These are phyloP conservation scores for Xylophagus ater DNA, from an alignment of 2,888 invertebrate genomes.

Conservation along the genomic window DNA sequence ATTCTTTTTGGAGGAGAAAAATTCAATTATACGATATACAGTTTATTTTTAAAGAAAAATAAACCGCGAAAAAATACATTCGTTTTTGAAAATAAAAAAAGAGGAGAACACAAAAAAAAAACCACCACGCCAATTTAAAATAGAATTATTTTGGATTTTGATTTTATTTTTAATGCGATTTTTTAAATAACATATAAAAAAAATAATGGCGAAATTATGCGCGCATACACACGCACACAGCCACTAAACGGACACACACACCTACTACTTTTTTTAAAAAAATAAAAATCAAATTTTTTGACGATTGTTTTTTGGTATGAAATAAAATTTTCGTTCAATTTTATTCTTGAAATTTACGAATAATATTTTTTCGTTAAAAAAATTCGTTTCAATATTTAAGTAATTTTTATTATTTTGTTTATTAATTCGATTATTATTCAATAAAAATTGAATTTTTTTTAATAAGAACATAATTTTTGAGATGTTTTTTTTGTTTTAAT, in stretches of 20 bases:
- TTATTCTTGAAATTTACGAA: slow-evolving; percentile 3
- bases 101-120: too few species aligned
- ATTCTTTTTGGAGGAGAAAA: too few species aligned
- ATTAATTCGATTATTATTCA: too few species aligned
- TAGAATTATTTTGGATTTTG: too few species aligned
- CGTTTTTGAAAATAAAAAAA: too few species aligned
- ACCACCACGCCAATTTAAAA: too few species aligned
- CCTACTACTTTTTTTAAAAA: not conserved
- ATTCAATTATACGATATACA: too few species aligned
- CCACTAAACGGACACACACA: not conserved
- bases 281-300: slow-evolving; percentile 11
- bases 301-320: slow-evolving; percentile 10
- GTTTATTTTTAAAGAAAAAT: too few species aligned
- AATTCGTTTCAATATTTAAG: not conserved
- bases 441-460: too few species aligned
- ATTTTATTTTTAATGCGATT: too few species aligned
- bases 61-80: too few species aligned
- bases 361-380: not conserved
- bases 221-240: not conserved
- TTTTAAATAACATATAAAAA: not conserved
- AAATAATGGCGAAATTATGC: not conserved
- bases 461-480: slow-evolving; percentile 7
- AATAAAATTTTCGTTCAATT: slow-evolving; percentile 12
- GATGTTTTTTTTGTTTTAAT: slow-evolving; percentile 1
- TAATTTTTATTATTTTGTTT: too few species aligned